Evolutionary conservation across 2,113 vertebrate genomes (phyloP).

Genomic region (Phalacrocorax aristotelis): DNA sequence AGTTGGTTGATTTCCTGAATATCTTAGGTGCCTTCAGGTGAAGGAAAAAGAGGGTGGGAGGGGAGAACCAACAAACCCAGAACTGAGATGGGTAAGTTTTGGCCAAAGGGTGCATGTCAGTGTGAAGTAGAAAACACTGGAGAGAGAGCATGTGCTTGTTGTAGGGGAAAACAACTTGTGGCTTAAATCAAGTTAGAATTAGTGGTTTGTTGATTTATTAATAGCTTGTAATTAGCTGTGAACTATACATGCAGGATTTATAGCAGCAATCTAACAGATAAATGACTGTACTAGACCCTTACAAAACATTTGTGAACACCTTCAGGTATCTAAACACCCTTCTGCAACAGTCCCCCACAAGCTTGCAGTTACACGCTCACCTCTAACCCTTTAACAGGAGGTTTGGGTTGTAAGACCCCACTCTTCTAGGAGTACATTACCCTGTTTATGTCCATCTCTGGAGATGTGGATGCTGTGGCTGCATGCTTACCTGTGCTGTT

Average conservation of each 20-base stretch:
- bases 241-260: neutral
- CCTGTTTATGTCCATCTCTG: neutral
- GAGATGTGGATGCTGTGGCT: neutral
- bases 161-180: neutral
- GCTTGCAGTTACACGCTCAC: fast-evolving
- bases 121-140: neutral
- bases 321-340: neutral
- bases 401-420: neutral
- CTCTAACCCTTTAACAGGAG: neutral
- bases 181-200: neutral
- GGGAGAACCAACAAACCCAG: too few relatives aligned
- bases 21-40: neutral
- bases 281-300: neutral
- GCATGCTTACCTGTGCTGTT: neutral
- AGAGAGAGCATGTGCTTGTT: neutral
- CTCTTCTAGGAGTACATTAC: neutral
- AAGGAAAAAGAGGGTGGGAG: neutral
- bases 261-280: neutral
- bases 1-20: neutral
- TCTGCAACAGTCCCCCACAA: fast-evolving
- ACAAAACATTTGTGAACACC: neutral
- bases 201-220: neutral
- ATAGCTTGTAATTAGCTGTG: neutral
- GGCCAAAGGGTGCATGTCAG: neutral
- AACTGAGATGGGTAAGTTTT: neutral